A percentile compares a stretch with the other conserved stretches of the same genome.
Conservation (phyloP, 1,140 invertebrate species). For the Globodera rostochiensis region DNA sequence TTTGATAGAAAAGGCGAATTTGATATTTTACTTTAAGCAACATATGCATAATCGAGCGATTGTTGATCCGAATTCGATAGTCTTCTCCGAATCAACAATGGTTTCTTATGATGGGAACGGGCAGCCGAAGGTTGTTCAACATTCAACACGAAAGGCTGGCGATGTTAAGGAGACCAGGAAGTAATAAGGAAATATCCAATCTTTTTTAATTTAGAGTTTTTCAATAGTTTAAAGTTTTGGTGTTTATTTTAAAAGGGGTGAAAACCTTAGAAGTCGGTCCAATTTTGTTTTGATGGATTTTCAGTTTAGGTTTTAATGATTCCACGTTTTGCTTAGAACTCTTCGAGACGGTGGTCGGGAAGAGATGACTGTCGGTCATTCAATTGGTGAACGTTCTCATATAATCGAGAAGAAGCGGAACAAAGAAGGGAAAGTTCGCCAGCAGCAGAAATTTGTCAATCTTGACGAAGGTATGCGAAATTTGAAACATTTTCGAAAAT, state of each 20-base stretch:
- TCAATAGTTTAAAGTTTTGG: too few relatives aligned
- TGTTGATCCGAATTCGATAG: constrained; percentile 57
- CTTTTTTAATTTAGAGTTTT: constrained; percentile 13
- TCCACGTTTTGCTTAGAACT: constrained; percentile 25
- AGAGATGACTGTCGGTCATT: constrained; percentile 56
- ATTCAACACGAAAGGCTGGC: constrained; percentile 57
- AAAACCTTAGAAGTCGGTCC: too few relatives aligned
- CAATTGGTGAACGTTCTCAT: constrained; percentile 58
- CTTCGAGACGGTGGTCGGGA: constrained; percentile 50
- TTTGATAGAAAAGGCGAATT: not conserved
- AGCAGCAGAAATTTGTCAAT: constrained; percentile 59
- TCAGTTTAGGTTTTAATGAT: too few relatives aligned
- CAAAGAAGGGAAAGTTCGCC: constrained; percentile 55
- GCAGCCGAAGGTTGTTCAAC: constrained; percentile 50
- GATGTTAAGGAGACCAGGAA: constrained; percentile 60
- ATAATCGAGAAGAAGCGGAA: constrained; percentile 63
- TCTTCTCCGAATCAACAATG: constrained; percentile 60
- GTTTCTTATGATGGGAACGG: constrained; percentile 56
- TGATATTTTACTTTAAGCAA: constrained; percentile 23
- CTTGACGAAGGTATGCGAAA: constrained; percentile 49
- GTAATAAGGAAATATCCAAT: constrained; percentile 17
- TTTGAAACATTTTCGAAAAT: constrained; percentile 31
- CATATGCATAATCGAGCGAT: constrained; percentile 42
- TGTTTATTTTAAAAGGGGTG: too few relatives aligned
- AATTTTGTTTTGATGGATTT: too few relatives aligned